Evolutionary conservation across 1,140 invertebrate genomes (phyloP), one percentile per base, ranked within the genome.

Genomic region (Drosophila ambigua): DNA sequence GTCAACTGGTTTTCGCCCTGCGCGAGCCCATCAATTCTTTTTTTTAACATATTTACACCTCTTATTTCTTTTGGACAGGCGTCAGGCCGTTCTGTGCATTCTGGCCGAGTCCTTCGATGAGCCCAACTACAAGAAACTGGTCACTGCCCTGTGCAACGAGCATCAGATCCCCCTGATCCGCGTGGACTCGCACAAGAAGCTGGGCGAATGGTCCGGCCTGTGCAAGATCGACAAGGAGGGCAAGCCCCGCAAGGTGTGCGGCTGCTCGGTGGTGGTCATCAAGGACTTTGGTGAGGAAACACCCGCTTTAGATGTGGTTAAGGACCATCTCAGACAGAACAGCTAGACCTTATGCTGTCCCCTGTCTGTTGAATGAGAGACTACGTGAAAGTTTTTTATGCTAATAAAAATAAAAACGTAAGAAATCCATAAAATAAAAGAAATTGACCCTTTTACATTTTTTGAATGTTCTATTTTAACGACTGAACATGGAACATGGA

Each of bases 171-270:
- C 98, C 60, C 93, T 99, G 39, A 96, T 99, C 62, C 90, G 94
- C 92, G 98, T 99, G 59, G 98, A 99, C 92, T 98, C 98, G 93
- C 99, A 99, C 93, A 99, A 99, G 92, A 99, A 99, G 92, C 94
- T 99, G 20, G 99, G 99, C 31, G 99, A 99, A 95, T 99, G 98
- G 98, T 96, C 98, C 69, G 99, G 99, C 74, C 94, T 99, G 39
- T 99, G 99, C 93, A 99, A 99, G 94, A 98, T 99, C 90, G 99
- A 99, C 93, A 99, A 97, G 90, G 97, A 99, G 79, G 99, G 99
- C 71, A 99, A 99, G 93, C 98, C 99, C 46, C 95, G 99, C 69
- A 99, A 99, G 94, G 98, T 99, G 77, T 98, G 99, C 84, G 98
- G 98, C 44, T 99, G 99, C 93, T 99, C 98, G 1, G 99, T 98